phyloP scores from a whole-genome alignment of 2,113 vertebrate species.

The Cyanocitta stelleri region DNA sequence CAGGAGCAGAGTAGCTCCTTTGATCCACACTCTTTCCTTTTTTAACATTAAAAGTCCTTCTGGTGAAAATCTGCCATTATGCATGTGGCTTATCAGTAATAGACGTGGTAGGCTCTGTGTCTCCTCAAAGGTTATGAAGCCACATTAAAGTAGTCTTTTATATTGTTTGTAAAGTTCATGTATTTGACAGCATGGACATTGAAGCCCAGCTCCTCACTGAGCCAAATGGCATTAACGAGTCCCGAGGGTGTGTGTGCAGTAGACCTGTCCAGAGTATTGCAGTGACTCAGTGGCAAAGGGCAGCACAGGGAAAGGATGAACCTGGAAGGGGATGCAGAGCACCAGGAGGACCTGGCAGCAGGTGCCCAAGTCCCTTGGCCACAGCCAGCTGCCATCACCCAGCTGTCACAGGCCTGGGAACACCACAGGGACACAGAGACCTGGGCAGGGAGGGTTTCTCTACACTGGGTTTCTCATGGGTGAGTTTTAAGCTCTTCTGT shows the following conservation, averaged over 20 bases:
- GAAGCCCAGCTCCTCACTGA: neutral
- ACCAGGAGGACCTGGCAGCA: neutral
- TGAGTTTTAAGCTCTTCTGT: neutral
- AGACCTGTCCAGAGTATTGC: neutral
- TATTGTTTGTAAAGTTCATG: neutral
- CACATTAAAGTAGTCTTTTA: conserved; percentile 38
- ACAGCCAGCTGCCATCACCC: neutral
- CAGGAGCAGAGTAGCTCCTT: neutral
- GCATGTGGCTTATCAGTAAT: neutral
- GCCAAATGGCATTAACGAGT: neutral
- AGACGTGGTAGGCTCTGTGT: neutral
- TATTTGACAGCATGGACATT: neutral
- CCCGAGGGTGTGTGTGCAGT: neutral
- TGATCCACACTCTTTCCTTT: neutral
- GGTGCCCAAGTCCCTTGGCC: neutral
- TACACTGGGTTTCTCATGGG: neutral
- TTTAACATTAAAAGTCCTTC: neutral
- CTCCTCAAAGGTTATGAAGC: conserved; percentile 10
- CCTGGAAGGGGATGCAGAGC: neutral
- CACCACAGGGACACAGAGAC: neutral
- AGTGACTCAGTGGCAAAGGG: neutral
- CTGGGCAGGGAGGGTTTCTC: neutral
- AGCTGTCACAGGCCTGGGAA: neutral
- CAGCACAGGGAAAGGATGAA: neutral
- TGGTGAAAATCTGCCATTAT: conserved; percentile 11